A percentile compares a stretch with the other conserved stretches of the same genome.
Conservation (phyloP, 2,888 invertebrate species). For the Phania funesta region DNA sequence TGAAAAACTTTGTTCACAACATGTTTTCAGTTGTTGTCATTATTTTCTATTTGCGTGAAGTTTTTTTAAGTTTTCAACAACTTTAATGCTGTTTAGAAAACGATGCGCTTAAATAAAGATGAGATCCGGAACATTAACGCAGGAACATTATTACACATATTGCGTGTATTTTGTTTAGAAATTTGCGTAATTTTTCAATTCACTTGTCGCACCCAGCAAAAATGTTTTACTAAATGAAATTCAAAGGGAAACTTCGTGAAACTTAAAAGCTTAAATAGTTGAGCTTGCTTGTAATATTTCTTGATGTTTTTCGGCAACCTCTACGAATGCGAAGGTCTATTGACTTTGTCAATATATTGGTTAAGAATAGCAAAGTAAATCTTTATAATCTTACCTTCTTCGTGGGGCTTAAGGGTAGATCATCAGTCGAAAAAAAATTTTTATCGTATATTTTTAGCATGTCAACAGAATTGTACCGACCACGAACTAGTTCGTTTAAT, state of each 20-base stretch:
- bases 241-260: background rate
- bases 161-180: background rate
- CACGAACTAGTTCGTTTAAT: too few relatives aligned
- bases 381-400: too few relatives aligned
- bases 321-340: too few relatives aligned
- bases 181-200: background rate
- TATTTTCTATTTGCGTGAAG: conserved; percentile 7
- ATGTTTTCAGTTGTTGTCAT: conserved; percentile 8
- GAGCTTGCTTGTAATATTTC: too few relatives aligned
- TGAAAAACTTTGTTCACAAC: conserved; percentile 30
- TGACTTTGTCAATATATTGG: too few relatives aligned
- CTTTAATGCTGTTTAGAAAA: conserved; percentile 30
- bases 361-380: too few relatives aligned
- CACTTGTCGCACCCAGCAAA: background rate
- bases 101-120: conserved; percentile 11
- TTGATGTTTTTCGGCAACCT: too few relatives aligned
- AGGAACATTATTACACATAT: background rate
- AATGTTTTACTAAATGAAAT: background rate
- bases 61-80: conserved; percentile 5
- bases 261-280: background rate
- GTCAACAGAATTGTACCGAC: too few relatives aligned
- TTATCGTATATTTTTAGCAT: too few relatives aligned
- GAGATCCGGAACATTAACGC: background rate
- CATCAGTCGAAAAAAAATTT: too few relatives aligned
- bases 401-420: too few relatives aligned